Evolutionary conservation across 1,140 invertebrate species (phyloP).

Genomic region (Centruroides sculpturatus): DNA sequence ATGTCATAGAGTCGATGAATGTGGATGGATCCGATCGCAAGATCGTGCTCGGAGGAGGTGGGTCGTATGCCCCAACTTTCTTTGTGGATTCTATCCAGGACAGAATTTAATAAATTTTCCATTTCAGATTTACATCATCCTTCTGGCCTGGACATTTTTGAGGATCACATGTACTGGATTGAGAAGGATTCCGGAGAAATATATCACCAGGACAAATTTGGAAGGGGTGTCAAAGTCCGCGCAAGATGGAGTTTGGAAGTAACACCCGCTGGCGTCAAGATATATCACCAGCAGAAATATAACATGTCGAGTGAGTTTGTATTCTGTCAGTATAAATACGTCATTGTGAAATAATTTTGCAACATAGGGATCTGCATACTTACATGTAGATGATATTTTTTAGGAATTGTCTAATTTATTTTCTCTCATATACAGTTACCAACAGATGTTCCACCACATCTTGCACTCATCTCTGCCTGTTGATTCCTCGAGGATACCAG

Average conservation of each 20-base stretch:
- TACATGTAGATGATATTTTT: too few relatives aligned
- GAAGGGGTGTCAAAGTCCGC: conserved; percentile 70
- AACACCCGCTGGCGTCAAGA: conserved; percentile 66
- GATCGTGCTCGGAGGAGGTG: conserved; percentile 12
- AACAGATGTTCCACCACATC: conserved; percentile 52
- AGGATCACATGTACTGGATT: conserved; percentile 73
- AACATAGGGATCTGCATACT: too few relatives aligned
- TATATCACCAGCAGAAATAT: conserved; percentile 53
- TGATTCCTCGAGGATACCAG: conserved; percentile 65
- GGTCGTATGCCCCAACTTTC: too few relatives aligned
- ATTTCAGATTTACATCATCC: conserved; percentile 42
- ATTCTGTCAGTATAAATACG: neutral
- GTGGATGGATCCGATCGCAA: conserved; percentile 64
- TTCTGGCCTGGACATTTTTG: conserved; percentile 80
- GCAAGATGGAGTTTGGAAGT: conserved; percentile 56
- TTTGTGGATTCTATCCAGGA: too few relatives aligned
- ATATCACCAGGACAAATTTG: conserved; percentile 84
- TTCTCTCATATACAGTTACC: conserved; percentile 27
- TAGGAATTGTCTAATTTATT: too few relatives aligned
- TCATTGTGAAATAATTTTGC: too few relatives aligned
- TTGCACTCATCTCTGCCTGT: conserved; percentile 82
- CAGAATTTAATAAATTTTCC: neutral
- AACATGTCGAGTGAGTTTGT: conserved; percentile 41
- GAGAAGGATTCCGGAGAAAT: conserved; percentile 69
- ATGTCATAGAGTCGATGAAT: conserved; percentile 77